Percentiles rank a stretch among this genome's conserved stretches.
Evolutionary conservation across 2,888 invertebrate genomes (phyloP).

Genomic region (Myopa tessellatipennis): DNA sequence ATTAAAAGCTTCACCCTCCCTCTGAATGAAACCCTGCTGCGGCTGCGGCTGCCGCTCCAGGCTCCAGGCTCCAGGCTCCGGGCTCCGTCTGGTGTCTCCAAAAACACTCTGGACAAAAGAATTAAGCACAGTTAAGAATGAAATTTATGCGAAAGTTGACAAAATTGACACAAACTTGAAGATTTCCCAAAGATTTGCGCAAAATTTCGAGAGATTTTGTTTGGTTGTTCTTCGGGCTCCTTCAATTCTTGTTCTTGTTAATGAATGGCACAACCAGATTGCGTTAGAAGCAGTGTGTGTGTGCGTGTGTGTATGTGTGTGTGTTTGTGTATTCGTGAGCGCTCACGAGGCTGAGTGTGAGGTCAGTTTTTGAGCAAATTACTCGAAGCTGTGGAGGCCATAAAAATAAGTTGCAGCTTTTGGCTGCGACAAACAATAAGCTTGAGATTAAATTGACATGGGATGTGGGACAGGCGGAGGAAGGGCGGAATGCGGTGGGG

Average conservation of each 20-base stretch:
- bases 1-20: not conserved
- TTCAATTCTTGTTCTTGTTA: not conserved
- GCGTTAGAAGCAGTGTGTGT: not conserved
- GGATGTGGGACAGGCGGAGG: not conserved
- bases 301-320: not conserved
- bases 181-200: constrained; percentile 35
- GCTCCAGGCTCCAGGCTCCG: too few relatives aligned
- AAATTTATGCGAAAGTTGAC: constrained; percentile 40
- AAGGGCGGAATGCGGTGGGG: not conserved
- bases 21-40: not conserved
- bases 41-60: not conserved
- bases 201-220: constrained; percentile 32
- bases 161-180: constrained; percentile 40
- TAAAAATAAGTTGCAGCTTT: constrained; percentile 25
- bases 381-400: constrained; percentile 30
- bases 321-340: not conserved
- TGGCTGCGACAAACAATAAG: constrained; percentile 27
- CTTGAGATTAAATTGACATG: constrained; percentile 17
- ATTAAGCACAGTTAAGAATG: constrained; percentile 30
- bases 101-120: constrained; percentile 19
- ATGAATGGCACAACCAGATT: not conserved
- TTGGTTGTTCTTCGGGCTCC: constrained; percentile 2
- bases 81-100: too few relatives aligned
- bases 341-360: not conserved
- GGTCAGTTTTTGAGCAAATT: constrained; percentile 19